Conservation (phyloP, 2,888 invertebrate genomes). For the Lasioglossum oenotherae region DNA sequence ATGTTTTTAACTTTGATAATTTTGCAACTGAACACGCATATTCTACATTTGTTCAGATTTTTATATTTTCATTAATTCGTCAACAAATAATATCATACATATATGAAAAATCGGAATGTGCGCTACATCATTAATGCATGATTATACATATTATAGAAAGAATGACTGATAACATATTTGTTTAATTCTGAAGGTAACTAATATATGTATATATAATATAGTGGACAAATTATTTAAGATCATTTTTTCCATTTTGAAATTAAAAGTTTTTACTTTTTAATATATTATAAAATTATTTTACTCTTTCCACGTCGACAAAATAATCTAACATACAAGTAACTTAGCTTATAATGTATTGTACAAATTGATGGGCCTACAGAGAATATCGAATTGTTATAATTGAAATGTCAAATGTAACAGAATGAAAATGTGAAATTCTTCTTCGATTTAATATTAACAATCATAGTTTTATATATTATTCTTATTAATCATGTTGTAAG, state of each 20-base stretch:
- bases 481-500: constrained; percentile 18
- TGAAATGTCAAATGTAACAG: constrained; percentile 35
- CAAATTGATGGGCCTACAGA: constrained; percentile 33
- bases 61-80: constrained; percentile 22
- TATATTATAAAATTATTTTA: constrained; percentile 37
- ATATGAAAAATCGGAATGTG: constrained; percentile 58
- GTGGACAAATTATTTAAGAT: constrained; percentile 13
- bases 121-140: constrained; percentile 22
- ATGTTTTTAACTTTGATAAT: constrained; percentile 39
- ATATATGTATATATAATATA: not conserved
- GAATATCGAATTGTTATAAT: constrained; percentile 32
- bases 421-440: constrained; percentile 19
- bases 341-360: constrained; percentile 42
- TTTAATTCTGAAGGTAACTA: constrained; percentile 23
- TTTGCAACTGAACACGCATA: constrained; percentile 58
- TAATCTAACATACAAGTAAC: constrained; percentile 37
- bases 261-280: constrained; percentile 32
- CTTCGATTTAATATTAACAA: constrained; percentile 35
- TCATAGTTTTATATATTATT: constrained; percentile 31
- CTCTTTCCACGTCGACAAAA: constrained; percentile 27
- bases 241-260: constrained; percentile 15
- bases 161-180: constrained; percentile 14
- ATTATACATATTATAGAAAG: constrained; percentile 22
- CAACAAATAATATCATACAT: constrained; percentile 32
- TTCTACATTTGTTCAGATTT: constrained; percentile 38